These are phyloP conservation scores for Epinotia nisella DNA, from an alignment of 2,888 invertebrate species.

Conservation along the genomic window DNA sequence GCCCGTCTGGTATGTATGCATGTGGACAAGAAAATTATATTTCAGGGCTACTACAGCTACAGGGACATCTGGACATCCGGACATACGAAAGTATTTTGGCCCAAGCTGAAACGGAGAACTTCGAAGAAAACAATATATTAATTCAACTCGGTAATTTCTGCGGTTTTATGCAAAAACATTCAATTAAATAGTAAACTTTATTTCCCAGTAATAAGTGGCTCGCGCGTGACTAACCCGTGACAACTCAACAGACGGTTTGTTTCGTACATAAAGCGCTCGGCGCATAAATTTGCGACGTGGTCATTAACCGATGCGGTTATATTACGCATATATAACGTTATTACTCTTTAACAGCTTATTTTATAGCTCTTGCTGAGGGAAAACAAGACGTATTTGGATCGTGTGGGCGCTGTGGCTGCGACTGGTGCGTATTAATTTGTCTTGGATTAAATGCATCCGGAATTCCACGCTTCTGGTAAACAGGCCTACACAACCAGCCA, in stretches of 20 bases:
- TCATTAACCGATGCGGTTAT: slow-evolving; percentile 24
- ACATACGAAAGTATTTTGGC: no score
- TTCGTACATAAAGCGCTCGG: slow-evolving; percentile 8
- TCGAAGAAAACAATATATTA: no score
- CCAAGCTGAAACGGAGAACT: no score
- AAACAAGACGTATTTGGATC: slow-evolving; percentile 4
- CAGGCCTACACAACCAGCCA: no score
- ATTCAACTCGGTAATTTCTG: no score
- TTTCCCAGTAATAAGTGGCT: not conserved
- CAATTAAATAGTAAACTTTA: not conserved
- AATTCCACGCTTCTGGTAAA: not conserved
- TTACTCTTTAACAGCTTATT: slow-evolving; percentile 17
- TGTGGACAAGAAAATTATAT: no score
- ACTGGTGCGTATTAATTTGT: not conserved
- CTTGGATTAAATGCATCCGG: slow-evolving; percentile 4
- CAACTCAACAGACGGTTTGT: slow-evolving; percentile 8
- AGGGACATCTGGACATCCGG: no score
- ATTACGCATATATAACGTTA: slow-evolving; percentile 21
- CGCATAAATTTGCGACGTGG: slow-evolving; percentile 19
- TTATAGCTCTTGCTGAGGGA: slow-evolving; percentile 5
- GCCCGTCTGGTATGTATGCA: no score
- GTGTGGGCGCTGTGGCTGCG: slow-evolving; percentile 7
- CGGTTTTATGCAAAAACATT: no score
- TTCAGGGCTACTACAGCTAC: no score
- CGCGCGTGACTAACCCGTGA: not conserved